Evolutionary conservation across 2,888 invertebrate genomes (phyloP), one percentile per base, ranked within the genome.

Genomic region (Schizotus pectinicornis): DNA sequence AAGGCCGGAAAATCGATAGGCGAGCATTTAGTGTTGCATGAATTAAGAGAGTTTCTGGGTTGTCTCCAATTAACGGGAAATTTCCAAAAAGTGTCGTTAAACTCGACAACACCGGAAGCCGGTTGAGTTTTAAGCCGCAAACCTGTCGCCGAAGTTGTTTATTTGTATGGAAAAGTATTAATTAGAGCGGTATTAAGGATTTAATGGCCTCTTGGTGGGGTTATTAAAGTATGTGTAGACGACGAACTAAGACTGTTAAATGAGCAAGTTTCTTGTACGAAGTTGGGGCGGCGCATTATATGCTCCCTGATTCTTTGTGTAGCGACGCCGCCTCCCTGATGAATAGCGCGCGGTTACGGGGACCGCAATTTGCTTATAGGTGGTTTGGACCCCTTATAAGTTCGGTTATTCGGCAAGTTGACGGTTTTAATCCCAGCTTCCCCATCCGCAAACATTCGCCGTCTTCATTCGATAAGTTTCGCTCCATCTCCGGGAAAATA

Each of bases 261-360:
- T 56, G 56, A 42, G 37, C 56, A 56, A 56, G 56, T 56, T 56
- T 53, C 45, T 51, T 38, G 45, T 38, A 53, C 38, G 34, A 53
- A 53, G 14, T 53, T 53, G 22, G 22, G 22, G 22, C 22, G 22
- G 5, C 43, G 38, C 38, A 32, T 51, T 51, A 51, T 41, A 50
- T 50, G 50, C 34, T 34, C 36, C 31, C 33, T 51, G 43, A 51
- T 53, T 53, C 53, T 53, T 53, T 53, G 53, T 53, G 30, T 46
- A 53, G 46, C 45, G 53, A 53, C 37, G 33, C 14, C 53, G 38
- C 36, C 33, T 51, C 14, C 11, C 9, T 43, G 12, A 35, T 51
- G 51, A 43, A 43, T 42, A 35, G 42, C 36, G 22, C 22, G 22
- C 22, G 51, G 43, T 51, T 51, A 36, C 43, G 43, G 42, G 51